Conservation (phyloP, 2,888 invertebrate species). For the Archaeoteleia sp. region DNA sequence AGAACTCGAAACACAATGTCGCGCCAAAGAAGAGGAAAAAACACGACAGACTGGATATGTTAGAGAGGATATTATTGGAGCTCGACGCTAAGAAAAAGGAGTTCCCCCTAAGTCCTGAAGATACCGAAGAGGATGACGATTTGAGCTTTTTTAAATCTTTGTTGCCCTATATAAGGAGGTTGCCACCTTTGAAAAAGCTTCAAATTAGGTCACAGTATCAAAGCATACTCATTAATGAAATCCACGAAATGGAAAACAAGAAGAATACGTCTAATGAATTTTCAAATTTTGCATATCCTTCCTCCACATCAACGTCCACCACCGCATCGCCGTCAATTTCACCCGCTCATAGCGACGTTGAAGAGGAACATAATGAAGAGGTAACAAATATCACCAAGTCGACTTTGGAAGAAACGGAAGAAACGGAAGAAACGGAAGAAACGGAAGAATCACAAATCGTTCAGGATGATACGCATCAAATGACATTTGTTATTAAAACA, state of each 20-base stretch:
- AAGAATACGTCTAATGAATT: constrained; percentile 28
- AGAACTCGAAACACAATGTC: not conserved
- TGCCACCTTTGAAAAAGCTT: constrained; percentile 42
- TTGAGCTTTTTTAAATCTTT: constrained; percentile 42
- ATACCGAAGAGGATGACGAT: constrained; percentile 44
- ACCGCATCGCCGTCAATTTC: constrained; percentile 29
- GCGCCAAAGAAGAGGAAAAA: constrained; percentile 30
- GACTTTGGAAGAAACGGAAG: not conserved
- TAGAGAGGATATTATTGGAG: constrained; percentile 35
- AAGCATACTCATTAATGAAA: constrained; percentile 44
- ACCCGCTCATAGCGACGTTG: constrained; percentile 34
- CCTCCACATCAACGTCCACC: constrained; percentile 35
- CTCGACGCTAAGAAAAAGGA: constrained; percentile 31
- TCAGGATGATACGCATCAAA: too few relatives aligned
- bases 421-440: too few relatives aligned
- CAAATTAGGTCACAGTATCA: constrained; percentile 42
- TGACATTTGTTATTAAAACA: too few relatives aligned
- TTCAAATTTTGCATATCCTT: constrained; percentile 45
- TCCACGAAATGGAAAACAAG: constrained; percentile 35
- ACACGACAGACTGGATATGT: constrained; percentile 31
- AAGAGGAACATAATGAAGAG: constrained; percentile 21
- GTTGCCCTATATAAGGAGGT: constrained; percentile 41
- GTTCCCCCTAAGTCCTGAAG: not conserved
- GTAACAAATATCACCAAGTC: not conserved
- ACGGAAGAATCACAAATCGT: too few relatives aligned